Conservation (phyloP, 2,888 invertebrate genomes). For the Steinernema hermaphroditum region DNA sequence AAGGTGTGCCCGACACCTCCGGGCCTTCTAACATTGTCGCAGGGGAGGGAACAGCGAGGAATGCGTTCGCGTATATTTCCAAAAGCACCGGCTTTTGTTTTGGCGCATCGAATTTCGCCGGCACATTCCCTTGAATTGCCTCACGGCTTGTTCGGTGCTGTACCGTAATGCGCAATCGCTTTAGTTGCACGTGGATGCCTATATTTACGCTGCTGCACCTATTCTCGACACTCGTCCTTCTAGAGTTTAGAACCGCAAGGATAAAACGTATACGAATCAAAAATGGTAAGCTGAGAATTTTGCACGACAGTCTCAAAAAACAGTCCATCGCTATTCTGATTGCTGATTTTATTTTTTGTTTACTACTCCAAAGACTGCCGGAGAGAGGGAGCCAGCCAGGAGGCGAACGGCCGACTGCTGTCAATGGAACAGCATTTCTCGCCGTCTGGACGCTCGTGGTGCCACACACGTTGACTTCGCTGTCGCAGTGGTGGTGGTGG, state of each 20-base stretch:
- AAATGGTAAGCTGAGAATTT: too few species aligned
- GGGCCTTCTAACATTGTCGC: too few species aligned
- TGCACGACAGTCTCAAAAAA: not conserved
- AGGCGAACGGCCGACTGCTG: slow-evolving; percentile 27
- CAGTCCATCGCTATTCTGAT: slow-evolving; percentile 6
- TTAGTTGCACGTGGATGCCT: too few species aligned
- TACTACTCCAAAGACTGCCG: not conserved
- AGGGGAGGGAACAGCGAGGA: too few species aligned
- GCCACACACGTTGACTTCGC: slow-evolving; percentile 20
- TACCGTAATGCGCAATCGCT: too few species aligned
- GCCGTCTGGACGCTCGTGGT: slow-evolving; percentile 25
- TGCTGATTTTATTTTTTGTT: slow-evolving; percentile 27
- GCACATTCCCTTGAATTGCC: too few species aligned
- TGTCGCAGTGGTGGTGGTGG: not conserved
- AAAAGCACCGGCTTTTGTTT: not conserved
- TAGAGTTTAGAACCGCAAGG: too few species aligned
- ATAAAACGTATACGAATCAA: too few species aligned
- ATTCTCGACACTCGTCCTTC: too few species aligned
- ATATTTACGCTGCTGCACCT: too few species aligned
- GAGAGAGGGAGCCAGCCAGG: slow-evolving; percentile 17
- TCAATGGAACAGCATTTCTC: slow-evolving; percentile 25
- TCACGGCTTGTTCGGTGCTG: too few species aligned
- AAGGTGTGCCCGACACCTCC: not conserved
- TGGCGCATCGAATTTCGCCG: not conserved
- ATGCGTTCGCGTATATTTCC: not conserved